Evolutionary conservation across 2,888 invertebrate species (phyloP), one percentile per base, ranked within the genome.

Genomic region (Melieria picta): DNA sequence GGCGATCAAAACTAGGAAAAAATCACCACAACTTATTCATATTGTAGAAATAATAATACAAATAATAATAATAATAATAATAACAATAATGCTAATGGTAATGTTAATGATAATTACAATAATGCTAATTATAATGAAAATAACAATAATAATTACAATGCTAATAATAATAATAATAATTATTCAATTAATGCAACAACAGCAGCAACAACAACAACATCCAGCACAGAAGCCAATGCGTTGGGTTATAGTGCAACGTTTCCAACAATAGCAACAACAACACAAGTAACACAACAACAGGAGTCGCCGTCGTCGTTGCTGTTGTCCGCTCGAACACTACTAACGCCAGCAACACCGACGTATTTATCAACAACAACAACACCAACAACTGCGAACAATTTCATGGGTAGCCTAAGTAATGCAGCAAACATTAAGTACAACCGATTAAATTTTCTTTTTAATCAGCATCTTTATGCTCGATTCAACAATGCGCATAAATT

Each of bases 1-100:
- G 82, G 82, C 77, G 87, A 87, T 81, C 87, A 87, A 80, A 87
- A 87, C 83, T 87, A 87, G 85, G 82, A 82, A 80, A 84, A 82
- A 80, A 77, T 79, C 77, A 79, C 77, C 75, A 78, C 78, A 80
- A 80, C 79, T 79, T 81, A 83, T 84, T 80, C 80, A 78, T 80
- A 79, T 77, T 79, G 78, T 77, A 80, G 78, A 80, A 80, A 78
- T 79, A 78, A 78, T 77, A 76, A 75, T 76, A 78, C 79, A 76
- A 16, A 16, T 16, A 16, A 16, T n/a, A n/a, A n/a, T n/a, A 78
- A 78, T 77, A 78, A 75, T 74, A 77, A 77, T 70, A 73, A 75
- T 67, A 73, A 73, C 70, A 76, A 69, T 66, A 73, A 72, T 72
- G 72, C 74, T 67, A 72, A 60, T 65, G 75, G 63, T 55, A 68